phyloP scores from a whole-genome alignment of 2,888 invertebrate species.

The Ischnus inquisitorius region DNA sequence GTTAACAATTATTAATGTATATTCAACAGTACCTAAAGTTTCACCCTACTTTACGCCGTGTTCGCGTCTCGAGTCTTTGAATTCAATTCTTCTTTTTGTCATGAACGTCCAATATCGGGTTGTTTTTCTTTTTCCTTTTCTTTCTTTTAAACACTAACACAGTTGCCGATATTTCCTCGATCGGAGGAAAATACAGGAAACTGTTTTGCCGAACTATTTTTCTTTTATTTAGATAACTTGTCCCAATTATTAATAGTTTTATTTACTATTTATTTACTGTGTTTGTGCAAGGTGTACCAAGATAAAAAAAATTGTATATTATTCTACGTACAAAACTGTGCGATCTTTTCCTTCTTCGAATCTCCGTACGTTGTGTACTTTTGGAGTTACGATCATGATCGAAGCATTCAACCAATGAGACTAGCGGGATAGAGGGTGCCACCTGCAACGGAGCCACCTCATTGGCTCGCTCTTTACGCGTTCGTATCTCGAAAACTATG shows the following conservation, averaged over 20 bases:
- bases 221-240: conserved; percentile 46
- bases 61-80: conserved; percentile 30
- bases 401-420: neutral
- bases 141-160: conserved; percentile 48
- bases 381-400: neutral
- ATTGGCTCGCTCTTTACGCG: neutral
- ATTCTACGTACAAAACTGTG: neutral
- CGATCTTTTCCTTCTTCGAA: neutral
- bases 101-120: conserved; percentile 47
- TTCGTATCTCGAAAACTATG: neutral
- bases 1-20: conserved; percentile 72
- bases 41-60: conserved; percentile 58
- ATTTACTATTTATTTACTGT: conserved; percentile 57
- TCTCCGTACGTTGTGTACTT: neutral
- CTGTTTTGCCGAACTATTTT: conserved; percentile 49
- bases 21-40: conserved; percentile 71
- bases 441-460: neutral
- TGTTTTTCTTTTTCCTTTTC: conserved; percentile 40
- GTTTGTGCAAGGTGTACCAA: conserved; percentile 10
- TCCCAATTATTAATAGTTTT: conserved; percentile 57
- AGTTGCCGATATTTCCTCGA: conserved; percentile 41
- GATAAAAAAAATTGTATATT: neutral
- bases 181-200: conserved; percentile 28
- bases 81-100: conserved; percentile 24
- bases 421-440: too few species aligned